These are phyloP conservation scores for Drosophila imparisetae DNA, from an alignment of 2,888 invertebrate species.

Conservation along the genomic window DNA sequence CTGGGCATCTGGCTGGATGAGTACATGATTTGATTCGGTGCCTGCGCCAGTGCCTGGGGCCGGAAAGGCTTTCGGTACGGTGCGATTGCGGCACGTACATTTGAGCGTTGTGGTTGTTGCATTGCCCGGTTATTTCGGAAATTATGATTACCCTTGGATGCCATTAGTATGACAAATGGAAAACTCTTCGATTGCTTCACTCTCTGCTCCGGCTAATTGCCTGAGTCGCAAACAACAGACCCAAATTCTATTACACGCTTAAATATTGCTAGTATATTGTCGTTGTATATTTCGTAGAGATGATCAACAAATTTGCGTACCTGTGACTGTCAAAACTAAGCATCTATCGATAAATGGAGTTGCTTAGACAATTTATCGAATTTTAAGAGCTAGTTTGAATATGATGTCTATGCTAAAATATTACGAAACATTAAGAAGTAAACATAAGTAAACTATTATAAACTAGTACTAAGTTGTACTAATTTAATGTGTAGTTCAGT, in stretches of 20 bases:
- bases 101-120: slow-evolving; percentile 64
- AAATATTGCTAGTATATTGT: slow-evolving; percentile 47
- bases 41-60: slow-evolving; percentile 19
- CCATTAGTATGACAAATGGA: slow-evolving; percentile 41
- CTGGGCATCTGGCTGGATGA: slow-evolving; percentile 84
- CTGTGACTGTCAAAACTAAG: slow-evolving; percentile 26
- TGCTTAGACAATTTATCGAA: background rate
- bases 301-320: slow-evolving; percentile 32
- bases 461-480: background rate
- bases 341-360: slow-evolving; percentile 1
- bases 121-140: slow-evolving; percentile 63
- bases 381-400: slow-evolving; percentile 15
- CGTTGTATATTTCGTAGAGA: slow-evolving; percentile 42
- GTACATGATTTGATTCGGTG: slow-evolving; percentile 79
- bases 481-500: background rate
- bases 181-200: slow-evolving; percentile 5
- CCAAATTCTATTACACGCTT: slow-evolving; percentile 48
- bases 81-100: slow-evolving; percentile 53
- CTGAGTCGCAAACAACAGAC: slow-evolving; percentile 18
- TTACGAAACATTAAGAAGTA: background rate
- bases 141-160: slow-evolving; percentile 64
- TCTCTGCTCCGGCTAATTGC: slow-evolving; percentile 17
- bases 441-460: background rate
- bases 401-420: background rate
- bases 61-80: slow-evolving; percentile 75